Base-by-base conservation (phyloP, 2,797 vertebrate genomes). In the Sebastes iracundus region DNA sequence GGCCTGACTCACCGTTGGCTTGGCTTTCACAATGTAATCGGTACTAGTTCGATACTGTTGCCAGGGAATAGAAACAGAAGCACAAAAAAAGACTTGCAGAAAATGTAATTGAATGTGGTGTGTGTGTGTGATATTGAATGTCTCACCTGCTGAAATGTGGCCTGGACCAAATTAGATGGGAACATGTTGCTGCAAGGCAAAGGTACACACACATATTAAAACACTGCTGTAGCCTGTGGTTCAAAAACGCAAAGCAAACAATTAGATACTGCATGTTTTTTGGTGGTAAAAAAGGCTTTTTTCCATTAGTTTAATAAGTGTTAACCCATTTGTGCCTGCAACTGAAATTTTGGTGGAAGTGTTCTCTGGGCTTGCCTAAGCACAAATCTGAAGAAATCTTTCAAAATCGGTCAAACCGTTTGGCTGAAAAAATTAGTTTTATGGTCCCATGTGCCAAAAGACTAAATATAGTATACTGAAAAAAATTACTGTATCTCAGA, bases 101-200 rank as follows among this genome's bases (percentile, higher is more conserved):
- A 38, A 61, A 79, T n/a, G n/a, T n/a, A n/a, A n/a, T 58, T 75
- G 6, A 68, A 53, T 20, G 3, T 20, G 23, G 16, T 27, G 14
- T 49, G 28, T 53, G 20, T 53, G 20, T 46, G 30, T 60, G 28
- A 49, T 14, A 42, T 64, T 4, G 23, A 28, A 64, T 2, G 3
- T 67, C 95, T 96, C 88, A 99, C 98, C 97, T 99, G 98, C 91
- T 99, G 98, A 96, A 99, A 99, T 16, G 98, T 98, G 79, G 98
- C 98, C 89, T 99, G 97, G 80, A 99, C 97, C 87, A 99, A 94
- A 88, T 99, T 99, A 79, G 97, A 95, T 61, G 98, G 98, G 84
- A 99, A 99, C 98, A 99, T 99, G 92, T 99, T 99, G 89, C 98
- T 99, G 91, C 27, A 91, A 93, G 82, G 72, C 59, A 93, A 82